Evolutionary conservation across 2,113 vertebrate genomes (phyloP).

Genomic region (Scortum barcoo): DNA sequence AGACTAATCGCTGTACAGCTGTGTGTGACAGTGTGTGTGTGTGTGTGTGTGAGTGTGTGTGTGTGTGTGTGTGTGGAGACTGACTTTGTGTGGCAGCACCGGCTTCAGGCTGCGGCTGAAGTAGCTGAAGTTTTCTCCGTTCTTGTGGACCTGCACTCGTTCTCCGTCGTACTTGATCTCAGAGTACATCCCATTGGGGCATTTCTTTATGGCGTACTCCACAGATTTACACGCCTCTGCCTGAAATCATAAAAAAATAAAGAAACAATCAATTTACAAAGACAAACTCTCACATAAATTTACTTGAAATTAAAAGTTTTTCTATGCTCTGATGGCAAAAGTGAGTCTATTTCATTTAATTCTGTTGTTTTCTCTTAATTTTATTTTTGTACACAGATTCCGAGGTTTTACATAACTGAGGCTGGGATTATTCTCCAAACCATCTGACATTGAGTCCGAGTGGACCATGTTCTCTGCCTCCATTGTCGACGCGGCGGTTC

Average conservation of each 20-base stretch:
- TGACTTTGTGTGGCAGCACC: constrained; percentile 97
- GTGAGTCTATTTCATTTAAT: neutral
- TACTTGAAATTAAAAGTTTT: neutral
- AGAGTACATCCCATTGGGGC: constrained; percentile 97
- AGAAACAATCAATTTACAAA: neutral
- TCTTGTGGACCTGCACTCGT: constrained; percentile 97
- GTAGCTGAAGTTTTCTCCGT: constrained; percentile 93
- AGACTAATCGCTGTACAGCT: constrained; percentile 8
- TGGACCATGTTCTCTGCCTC: no score
- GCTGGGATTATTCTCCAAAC: no score
- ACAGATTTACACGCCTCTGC: constrained; percentile 98
- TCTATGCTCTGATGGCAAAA: neutral
- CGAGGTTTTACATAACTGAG: no score
- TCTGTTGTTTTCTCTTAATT: no score
- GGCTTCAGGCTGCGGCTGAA: constrained; percentile 99
- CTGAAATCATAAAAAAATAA: constrained; percentile 78
- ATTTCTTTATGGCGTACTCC: constrained; percentile 97
- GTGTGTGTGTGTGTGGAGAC: no score
- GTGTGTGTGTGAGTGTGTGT: no score
- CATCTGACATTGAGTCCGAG: no score
- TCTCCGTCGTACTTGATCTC: constrained; percentile 99
- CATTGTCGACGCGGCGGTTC: no score
- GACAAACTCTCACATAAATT: neutral
- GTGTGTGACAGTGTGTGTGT: neutral
- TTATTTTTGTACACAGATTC: neutral